Evolutionary conservation across 2,113 vertebrate genomes (phyloP).

Genomic region (Ceratotherium simum): DNA sequence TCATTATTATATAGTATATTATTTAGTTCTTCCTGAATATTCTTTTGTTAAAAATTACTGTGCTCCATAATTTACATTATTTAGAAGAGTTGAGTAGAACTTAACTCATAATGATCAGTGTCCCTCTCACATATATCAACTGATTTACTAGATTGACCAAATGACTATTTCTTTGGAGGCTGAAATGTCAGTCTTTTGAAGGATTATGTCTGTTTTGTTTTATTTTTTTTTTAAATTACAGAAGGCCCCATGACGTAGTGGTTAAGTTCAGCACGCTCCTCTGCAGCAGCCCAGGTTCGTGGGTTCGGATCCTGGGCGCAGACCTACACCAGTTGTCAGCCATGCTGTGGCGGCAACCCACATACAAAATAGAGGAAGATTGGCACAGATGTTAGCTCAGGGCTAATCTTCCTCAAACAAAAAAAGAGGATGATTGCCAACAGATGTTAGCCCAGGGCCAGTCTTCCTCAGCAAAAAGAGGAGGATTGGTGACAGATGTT

Average conservation of each 20-base stretch:
- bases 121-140: background rate
- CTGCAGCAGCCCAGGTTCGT: no score
- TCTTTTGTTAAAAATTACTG: background rate
- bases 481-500: no score
- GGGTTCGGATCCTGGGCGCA: no score
- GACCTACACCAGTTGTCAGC: no score
- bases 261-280: no score
- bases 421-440: no score
- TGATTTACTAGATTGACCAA: background rate
- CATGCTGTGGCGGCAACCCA: no score
- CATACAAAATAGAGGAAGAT: no score
- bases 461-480: no score
- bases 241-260: background rate
- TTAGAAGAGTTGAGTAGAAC: conserved; percentile 29
- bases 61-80: background rate
- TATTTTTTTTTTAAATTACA: background rate
- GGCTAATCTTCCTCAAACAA: no score
- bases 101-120: background rate
- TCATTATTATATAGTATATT: background rate
- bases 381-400: no score
- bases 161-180: conserved; percentile 9
- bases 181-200: conserved; percentile 1
- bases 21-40: background rate
- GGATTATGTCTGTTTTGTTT: background rate
- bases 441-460: no score